Conservation (phyloP, 1,140 invertebrate genomes). For the Episyrphus balteatus region DNA sequence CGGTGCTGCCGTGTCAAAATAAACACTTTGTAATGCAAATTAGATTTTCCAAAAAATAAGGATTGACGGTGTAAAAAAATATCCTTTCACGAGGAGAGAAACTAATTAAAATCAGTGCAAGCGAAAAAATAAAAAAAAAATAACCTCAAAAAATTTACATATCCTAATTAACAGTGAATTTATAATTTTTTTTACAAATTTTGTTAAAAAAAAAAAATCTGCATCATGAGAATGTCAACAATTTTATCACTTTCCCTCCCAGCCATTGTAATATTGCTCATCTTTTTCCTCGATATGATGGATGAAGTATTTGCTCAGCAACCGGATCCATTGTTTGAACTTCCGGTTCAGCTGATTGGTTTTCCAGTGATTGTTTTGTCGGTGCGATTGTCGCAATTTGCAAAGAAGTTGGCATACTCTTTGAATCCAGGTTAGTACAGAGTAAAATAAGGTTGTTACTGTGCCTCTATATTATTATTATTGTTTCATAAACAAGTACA, state of each 20-base stretch:
- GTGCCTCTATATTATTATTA: neutral
- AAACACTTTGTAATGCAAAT: too few relatives aligned
- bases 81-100: too few relatives aligned
- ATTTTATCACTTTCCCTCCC: neutral
- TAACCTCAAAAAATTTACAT: too few relatives aligned
- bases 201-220: too few relatives aligned
- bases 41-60: too few relatives aligned
- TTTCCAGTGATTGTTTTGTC: conserved; percentile 72
- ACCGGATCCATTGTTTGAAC: conserved; percentile 53
- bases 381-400: conserved; percentile 68
- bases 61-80: too few relatives aligned
- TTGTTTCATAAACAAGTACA: neutral
- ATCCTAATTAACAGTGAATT: too few relatives aligned
- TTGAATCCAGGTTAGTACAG: conserved; percentile 64
- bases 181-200: too few relatives aligned
- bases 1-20: too few relatives aligned
- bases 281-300: conserved; percentile 25
- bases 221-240: too few relatives aligned
- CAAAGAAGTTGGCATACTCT: conserved; percentile 71
- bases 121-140: too few relatives aligned
- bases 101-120: too few relatives aligned
- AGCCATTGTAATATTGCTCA: conserved; percentile 9
- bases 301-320: conserved; percentile 28
- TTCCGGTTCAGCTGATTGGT: conserved; percentile 69
- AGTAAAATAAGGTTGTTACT: neutral